Percentiles rank a stretch among this genome's conserved stretches.
phyloP scores from a whole-genome alignment of 2,888 invertebrate genomes.

The Tetragonula carbonaria region DNA sequence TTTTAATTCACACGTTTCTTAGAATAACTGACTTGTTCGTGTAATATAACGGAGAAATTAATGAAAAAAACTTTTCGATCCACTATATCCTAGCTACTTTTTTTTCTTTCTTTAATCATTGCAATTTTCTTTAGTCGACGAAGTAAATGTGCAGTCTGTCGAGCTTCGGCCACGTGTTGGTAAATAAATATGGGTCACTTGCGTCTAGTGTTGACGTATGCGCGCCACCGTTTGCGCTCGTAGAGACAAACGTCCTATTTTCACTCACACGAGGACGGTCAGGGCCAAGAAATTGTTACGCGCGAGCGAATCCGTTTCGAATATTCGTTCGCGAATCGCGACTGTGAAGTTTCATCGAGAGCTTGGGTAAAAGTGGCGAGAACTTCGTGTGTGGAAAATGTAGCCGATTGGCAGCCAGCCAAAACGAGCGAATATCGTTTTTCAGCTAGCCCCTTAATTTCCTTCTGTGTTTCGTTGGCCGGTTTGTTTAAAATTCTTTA shows the following conservation, averaged over 20 bases:
- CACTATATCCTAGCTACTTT: accelerated
- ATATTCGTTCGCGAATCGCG: background rate
- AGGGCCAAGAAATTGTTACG: conserved; percentile 56
- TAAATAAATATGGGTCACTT: conserved; percentile 54
- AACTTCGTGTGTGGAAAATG: conserved; percentile 37
- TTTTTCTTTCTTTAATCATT: too few relatives aligned
- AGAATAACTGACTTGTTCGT: background rate
- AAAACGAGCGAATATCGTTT: background rate
- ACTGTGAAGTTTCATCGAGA: too few relatives aligned
- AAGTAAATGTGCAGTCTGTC: background rate
- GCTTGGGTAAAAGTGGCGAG: background rate
- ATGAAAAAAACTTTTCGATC: background rate
- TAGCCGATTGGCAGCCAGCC: conserved; percentile 14
- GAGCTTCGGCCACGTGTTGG: conserved; percentile 42
- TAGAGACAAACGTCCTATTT: conserved; percentile 64
- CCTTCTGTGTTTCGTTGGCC: background rate
- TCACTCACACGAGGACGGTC: conserved; percentile 57
- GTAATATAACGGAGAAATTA: background rate
- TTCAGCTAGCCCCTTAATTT: background rate
- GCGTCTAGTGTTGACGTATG: conserved; percentile 42
- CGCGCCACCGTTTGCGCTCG: conserved; percentile 48
- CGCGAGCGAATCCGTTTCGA: background rate
- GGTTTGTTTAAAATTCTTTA: conserved; percentile 15
- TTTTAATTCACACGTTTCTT: background rate
- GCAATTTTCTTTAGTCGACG: background rate